Evolutionary conservation across 2,888 invertebrate species (phyloP), one percentile per base, ranked within the genome.

Genomic region (Tridacna crocea): DNA sequence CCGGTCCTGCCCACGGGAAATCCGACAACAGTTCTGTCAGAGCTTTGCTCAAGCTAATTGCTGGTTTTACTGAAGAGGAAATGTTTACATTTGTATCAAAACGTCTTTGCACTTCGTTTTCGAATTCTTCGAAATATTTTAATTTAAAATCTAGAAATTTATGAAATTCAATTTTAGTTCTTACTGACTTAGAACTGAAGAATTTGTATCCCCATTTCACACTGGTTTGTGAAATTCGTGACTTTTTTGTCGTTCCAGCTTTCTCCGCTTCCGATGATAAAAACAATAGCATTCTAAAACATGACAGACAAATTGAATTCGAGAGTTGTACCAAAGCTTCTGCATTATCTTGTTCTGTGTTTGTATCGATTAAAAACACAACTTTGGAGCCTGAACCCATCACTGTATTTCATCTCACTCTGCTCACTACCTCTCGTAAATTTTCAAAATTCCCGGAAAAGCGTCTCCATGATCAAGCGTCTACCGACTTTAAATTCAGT

Each of bases 151-250:
- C 90, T 79, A 85, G 87, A 15, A 91, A 83, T 46, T 79, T 83
- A 68, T 87, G 84, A 66, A 84, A 83, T 47, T 89, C 88, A 13
- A 88, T 80, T 65, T 83, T 85, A 17, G 85, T 80, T 27, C 75
- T 80, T 61, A 80, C 77, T 27, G 72, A 51, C 36, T 72, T 79
- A 15, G 90, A 88, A 78, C 87, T 88, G 75, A 91, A 92, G 63
- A 92, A 89, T 68, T 91, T 92, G 73, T 87, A 92, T 24, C 91
- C 90, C 91, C 92, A 92, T 79, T 89, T 89, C 10, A 92, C 63
- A 12, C 75, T 74, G n/a, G 79, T 74, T 22, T 85, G 75, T 61
- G 74, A 82, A 46, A 72, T 61, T 73, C 82, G 88, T 6, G 74
- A 72, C 15, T 77, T 85, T 60, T 72, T 82, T 13, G 70, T 70